A percentile compares a stretch with the other conserved stretches of the same genome.
phyloP scores from a whole-genome alignment of 2,797 vertebrate species.

The Acropternis orthonyx region DNA sequence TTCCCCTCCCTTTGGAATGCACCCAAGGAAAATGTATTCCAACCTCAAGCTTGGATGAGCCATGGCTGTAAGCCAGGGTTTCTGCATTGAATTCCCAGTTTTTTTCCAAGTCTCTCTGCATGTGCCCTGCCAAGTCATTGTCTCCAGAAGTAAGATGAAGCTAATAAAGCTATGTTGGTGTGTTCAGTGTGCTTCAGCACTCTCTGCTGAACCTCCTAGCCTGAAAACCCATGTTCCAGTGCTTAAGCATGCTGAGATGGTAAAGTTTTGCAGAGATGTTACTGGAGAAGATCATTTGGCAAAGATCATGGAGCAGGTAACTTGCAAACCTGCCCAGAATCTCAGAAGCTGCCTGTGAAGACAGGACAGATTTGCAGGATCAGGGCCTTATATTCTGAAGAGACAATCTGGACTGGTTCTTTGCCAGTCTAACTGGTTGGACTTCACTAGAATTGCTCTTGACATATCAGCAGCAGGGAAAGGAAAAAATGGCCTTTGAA shows the following conservation, averaged over 20 bases:
- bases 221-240: not conserved
- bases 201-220: not conserved
- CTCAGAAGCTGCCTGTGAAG: not conserved
- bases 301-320: not conserved
- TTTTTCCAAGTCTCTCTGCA: not conserved
- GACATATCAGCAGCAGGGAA: not conserved
- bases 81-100: not conserved
- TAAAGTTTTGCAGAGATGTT: not conserved
- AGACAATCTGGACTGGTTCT: not conserved
- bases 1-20: constrained; percentile 2
- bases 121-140: constrained; percentile 8
- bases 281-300: not conserved
- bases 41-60: not conserved
- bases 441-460: not conserved
- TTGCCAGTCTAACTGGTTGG: not conserved
- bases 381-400: not conserved
- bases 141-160: not conserved
- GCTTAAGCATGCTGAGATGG: not conserved
- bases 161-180: not conserved
- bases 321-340: not conserved
- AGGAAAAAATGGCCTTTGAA: not conserved
- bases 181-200: not conserved
- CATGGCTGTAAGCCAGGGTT: constrained; percentile 19
- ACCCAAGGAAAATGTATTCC: constrained; percentile 35
- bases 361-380: not conserved